Base-by-base conservation (phyloP, 2,113 vertebrate species). In the Neodontobutis hainanensis region DNA sequence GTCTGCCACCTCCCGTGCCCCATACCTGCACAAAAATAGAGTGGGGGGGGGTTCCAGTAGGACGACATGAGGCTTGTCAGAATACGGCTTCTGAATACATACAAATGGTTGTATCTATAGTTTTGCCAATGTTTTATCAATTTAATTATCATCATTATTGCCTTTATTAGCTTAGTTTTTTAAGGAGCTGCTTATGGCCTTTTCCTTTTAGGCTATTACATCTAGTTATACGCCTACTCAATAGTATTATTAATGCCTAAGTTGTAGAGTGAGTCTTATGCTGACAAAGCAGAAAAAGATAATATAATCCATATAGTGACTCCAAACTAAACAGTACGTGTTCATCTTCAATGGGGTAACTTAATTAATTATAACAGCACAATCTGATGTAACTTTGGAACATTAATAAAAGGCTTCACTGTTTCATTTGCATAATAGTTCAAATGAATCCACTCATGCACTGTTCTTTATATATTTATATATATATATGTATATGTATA, bases 341-440 rank as follows among this genome's bases (percentile, higher is more conserved):
- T 87, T 87, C 61, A 82, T 83, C 85, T 83, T 76, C 82, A 88
- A 77, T 51, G 72, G 75, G 81, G 73, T 85, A 84, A 87, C 71
- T 84, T 92, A 91, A 92, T 92, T 86, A 92, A 91, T 85, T 85
- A 67, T 88, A 83, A 89, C 80, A 59, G 89, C 80, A 57, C 75
- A 83, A 75, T 88, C 87, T 91, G 89, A 91, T 86, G 88, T 75
- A 87, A 90, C 84, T 84, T 38, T 73, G 72, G 60, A 88, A 84
- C 79, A 85, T 90, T 91, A 91, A 91, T 91, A 90, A 87, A 87
- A 86, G 85, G 19, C 85, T 75, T 87, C 87, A 85, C 89, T 89
- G 78, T 78, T 70, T 73, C 65, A 89, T 91, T 91, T 89, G 76
- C 86, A 91, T 89, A 87, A 90, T 92, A 89, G 88, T 86, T 88